Base-by-base conservation (phyloP, 2,797 vertebrate genomes). In the Chaenodraco wilsoni region DNA sequence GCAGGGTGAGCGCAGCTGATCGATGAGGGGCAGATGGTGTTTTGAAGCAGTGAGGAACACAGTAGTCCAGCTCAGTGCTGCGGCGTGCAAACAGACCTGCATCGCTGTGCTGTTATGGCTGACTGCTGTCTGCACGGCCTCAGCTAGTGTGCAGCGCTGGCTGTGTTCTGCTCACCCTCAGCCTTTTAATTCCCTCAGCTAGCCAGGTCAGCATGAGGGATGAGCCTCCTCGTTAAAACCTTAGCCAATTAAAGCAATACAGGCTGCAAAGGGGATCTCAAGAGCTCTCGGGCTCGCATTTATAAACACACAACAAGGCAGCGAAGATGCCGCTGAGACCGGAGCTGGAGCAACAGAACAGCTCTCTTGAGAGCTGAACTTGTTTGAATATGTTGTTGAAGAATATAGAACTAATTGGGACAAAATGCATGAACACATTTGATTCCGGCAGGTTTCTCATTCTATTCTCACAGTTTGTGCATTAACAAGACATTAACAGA, bases 241-340 rank as follows among this genome's bases (percentile, higher is more conserved):
- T 89, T 87, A 92, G 91, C 93, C 92, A 93, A 94, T 94, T 94
- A 95, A 93, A 93, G 88, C 84, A 76, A 91, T 89, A 82, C 83
- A 50, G 71, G 73, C 87, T 84, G 86, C 77, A 66, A 77, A 86
- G 80, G 83, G 74, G 76, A 82, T 89, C 91, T 91, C 73, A 69
- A 91, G 92, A 92, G 92, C 90, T 93, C 91, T 89, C 88, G 72
- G 73, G 84, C 89, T 88, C 74, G 71, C 84, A 89, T 93, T 93
- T 91, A 88, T 87, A 89, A 92, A 91, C 81, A 91, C 87, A 92
- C 89, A 92, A 93, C 88, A 87, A 92, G 91, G 84, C 83, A 68
- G 72, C 64, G 86, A 89, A 80, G 84, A 92, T 67, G 85, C 84
- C 78, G 79, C 70, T 0, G 87, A 90, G 88, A 85, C 81, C 78